These are phyloP conservation scores for Aphelinus certus DNA, from an alignment of 1,140 invertebrate genomes.

Conservation along the genomic window DNA sequence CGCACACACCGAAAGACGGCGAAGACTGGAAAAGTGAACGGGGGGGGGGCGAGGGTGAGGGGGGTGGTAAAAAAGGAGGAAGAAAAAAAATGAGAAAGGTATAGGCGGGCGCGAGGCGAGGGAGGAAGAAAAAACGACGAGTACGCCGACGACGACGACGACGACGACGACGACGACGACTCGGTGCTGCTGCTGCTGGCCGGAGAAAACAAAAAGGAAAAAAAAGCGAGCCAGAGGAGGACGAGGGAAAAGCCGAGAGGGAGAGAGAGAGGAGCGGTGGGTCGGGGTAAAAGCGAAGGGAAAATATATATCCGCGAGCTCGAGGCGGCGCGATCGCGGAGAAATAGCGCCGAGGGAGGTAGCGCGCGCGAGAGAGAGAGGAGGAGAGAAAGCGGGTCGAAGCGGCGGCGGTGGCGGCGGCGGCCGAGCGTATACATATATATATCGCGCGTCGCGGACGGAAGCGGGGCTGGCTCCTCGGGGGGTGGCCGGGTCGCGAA, in stretches of 20 bases:
- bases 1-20: too few species aligned
- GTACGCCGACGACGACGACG: too few species aligned
- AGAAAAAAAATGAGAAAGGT: too few species aligned
- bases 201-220: background rate
- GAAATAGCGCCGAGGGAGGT: slow-evolving; percentile 29
- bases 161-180: too few species aligned
- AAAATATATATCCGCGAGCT: slow-evolving; percentile 30
- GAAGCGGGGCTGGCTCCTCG: slow-evolving; percentile 7
- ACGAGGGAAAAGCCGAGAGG: slow-evolving; percentile 25
- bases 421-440: slow-evolving; percentile 28
- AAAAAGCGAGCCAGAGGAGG: slow-evolving; percentile 9
- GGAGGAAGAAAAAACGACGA: too few species aligned
- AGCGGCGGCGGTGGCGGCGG: background rate
- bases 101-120: too few species aligned
- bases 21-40: too few species aligned
- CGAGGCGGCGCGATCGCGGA: slow-evolving; percentile 32
- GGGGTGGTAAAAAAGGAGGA: too few species aligned
- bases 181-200: too few species aligned
- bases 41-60: too few species aligned
- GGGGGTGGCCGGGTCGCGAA: slow-evolving; percentile 44
- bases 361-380: background rate
- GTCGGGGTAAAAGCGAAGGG: slow-evolving; percentile 44
- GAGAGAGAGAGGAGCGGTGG: slow-evolving; percentile 40
- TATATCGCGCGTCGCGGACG: slow-evolving; percentile 12
- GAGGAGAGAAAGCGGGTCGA: slow-evolving; percentile 37